Percentiles rank a stretch among this genome's conserved stretches.
These are phyloP conservation scores for Drosophila nigromelanica DNA, from an alignment of 1,140 invertebrate species.

Conservation along the genomic window DNA sequence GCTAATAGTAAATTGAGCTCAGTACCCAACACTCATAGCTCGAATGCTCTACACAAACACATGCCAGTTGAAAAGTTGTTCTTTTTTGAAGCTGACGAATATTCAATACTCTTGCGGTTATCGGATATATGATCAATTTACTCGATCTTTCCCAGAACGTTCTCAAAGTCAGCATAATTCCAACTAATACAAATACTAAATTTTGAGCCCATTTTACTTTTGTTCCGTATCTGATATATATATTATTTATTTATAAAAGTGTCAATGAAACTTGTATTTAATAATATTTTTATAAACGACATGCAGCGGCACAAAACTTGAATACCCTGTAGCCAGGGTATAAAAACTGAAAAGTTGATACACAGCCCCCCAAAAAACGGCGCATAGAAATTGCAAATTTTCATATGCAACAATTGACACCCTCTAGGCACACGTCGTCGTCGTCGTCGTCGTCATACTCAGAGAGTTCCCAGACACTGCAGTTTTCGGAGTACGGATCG, in stretches of 20 bases:
- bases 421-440: slow-evolving; percentile 78
- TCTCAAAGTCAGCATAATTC: no score
- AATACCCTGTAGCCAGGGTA: slow-evolving; percentile 9
- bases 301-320: background rate
- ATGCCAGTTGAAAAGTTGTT: slow-evolving; percentile 33
- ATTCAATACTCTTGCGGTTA: background rate
- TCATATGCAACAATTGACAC: slow-evolving; percentile 81
- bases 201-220: no score
- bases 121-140: no score
- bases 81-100: background rate
- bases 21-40: slow-evolving; percentile 45
- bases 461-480: slow-evolving; percentile 67
- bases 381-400: slow-evolving; percentile 75
- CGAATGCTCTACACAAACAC: slow-evolving; percentile 57
- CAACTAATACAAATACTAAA: no score
- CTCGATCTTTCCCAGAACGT: no score
- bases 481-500: slow-evolving; percentile 13
- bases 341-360: slow-evolving; percentile 10
- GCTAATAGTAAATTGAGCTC: slow-evolving; percentile 79
- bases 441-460: slow-evolving; percentile 48
- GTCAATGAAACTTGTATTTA: no score
- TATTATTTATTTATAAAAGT: background rate
- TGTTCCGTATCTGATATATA: background rate
- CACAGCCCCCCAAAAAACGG: slow-evolving; percentile 41
- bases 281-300: no score